Evolutionary conservation across 1,140 invertebrate species (phyloP).

Genomic region (Heliconius nattereri): DNA sequence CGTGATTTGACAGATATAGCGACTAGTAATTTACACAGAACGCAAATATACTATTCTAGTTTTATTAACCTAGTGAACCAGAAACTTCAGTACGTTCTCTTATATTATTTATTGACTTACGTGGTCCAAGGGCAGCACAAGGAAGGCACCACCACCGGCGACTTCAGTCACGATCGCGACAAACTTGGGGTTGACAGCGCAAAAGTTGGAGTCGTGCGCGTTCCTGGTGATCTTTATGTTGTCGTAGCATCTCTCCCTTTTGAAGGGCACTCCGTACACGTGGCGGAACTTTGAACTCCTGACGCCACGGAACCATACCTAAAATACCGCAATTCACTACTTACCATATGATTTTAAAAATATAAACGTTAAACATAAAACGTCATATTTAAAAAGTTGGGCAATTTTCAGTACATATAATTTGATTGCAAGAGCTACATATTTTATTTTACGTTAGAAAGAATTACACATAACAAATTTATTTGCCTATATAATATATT

Average conservation of each 20-base stretch:
- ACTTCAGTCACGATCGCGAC: slow-evolving; percentile 96
- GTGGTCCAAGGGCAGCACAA: slow-evolving; percentile 93
- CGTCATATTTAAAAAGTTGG: no score
- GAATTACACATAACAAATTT: no score
- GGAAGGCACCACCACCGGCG: slow-evolving; percentile 95
- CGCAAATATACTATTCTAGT: background rate
- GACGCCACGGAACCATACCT: slow-evolving; percentile 92
- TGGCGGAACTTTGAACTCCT: slow-evolving; percentile 95
- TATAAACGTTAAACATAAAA: background rate
- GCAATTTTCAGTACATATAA: no score
- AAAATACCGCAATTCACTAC: slow-evolving; percentile 54
- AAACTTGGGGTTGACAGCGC: slow-evolving; percentile 97
- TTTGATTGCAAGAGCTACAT: no score
- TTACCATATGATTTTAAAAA: background rate
- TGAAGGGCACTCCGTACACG: slow-evolving; percentile 94
- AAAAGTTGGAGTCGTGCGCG: slow-evolving; percentile 95
- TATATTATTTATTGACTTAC: slow-evolving; percentile 82
- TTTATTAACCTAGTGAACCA: background rate
- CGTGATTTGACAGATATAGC: no score
- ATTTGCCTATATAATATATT: no score
- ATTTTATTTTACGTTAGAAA: no score
- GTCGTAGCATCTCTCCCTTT: slow-evolving; percentile 94
- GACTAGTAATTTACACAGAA: no score
- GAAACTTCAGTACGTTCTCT: background rate
- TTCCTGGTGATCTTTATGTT: slow-evolving; percentile 96